Percentiles rank a stretch among this genome's conserved stretches.
Evolutionary conservation across 2,888 invertebrate genomes (phyloP).

Genomic region (Chrysolina americana): DNA sequence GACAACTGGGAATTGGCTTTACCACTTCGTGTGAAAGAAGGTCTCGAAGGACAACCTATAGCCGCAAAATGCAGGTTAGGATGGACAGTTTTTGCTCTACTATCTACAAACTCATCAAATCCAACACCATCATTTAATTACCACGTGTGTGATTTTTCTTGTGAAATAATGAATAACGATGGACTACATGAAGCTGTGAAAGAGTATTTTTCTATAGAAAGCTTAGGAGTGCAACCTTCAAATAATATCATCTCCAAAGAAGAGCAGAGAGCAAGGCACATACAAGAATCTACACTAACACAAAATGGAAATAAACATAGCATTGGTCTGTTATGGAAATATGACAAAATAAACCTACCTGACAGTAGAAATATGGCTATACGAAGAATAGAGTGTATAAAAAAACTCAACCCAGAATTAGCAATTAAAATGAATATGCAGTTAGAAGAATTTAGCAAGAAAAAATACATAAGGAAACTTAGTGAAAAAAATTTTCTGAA

Average conservation of each 20-base stretch:
- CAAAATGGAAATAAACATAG: not conserved
- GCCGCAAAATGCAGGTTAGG: constrained; percentile 49
- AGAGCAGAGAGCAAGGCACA: no score
- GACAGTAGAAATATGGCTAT: not conserved
- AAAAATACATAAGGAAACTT: constrained; percentile 46
- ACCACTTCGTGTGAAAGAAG: constrained; percentile 36
- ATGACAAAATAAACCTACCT: not conserved
- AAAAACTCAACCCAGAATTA: no score
- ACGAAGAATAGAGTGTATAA: not conserved
- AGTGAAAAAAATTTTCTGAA: constrained; percentile 36
- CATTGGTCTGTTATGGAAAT: not conserved
- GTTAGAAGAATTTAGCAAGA: constrained; percentile 45
- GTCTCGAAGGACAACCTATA: constrained; percentile 37
- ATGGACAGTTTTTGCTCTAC: constrained; percentile 38
- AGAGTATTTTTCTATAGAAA: constrained; percentile 37
- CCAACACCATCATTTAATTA: not conserved
- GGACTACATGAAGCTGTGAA: constrained; percentile 27
- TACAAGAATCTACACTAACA: no score
- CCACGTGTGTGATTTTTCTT: constrained; percentile 10
- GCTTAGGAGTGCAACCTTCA: constrained; percentile 32
- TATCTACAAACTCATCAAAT: not conserved
- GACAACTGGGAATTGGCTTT: constrained; percentile 35
- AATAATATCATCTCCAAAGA: not conserved
- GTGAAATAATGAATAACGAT: constrained; percentile 15
- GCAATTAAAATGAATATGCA: constrained; percentile 40